phyloP scores from a whole-genome alignment of 2,113 vertebrate species.

The Ochotona curzoniae region DNA sequence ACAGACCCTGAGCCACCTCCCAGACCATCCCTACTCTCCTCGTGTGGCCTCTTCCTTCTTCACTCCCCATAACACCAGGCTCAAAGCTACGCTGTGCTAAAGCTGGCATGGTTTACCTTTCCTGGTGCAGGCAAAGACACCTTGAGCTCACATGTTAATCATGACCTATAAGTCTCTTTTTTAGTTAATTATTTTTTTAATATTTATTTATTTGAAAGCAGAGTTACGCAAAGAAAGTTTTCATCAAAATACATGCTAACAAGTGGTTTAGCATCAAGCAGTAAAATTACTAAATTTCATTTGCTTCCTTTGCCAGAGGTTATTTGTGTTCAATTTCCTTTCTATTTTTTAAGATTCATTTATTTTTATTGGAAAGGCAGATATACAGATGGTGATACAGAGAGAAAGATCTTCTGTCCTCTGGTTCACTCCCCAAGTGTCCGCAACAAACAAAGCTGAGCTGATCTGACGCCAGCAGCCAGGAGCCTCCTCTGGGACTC shows the following conservation, averaged over 20 bases:
- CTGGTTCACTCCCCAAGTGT: no score
- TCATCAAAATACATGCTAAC: neutral
- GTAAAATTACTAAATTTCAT: neutral
- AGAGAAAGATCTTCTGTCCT: no score
- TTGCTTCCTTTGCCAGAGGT: neutral
- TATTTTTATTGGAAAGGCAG: no score
- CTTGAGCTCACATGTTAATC: neutral
- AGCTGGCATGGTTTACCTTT: neutral
- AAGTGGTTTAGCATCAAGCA: neutral
- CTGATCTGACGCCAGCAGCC: no score
- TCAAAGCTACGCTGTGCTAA: neutral
- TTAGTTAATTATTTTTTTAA: no score
- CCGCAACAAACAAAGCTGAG: no score
- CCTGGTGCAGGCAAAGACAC: neutral
- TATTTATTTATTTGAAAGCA: neutral
- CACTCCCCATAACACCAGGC: neutral
- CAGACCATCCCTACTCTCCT: neutral
- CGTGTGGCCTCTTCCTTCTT: rapidly evolving
- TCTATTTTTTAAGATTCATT: no score
- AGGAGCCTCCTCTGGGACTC: no score
- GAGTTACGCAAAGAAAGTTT: neutral
- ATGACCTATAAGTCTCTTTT: neutral
- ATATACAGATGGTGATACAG: no score
- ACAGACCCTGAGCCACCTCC: neutral
- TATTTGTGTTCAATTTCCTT: neutral